phyloP scores from a whole-genome alignment of 2,113 vertebrate genomes.

The Misgurnus mizolepis region DNA sequence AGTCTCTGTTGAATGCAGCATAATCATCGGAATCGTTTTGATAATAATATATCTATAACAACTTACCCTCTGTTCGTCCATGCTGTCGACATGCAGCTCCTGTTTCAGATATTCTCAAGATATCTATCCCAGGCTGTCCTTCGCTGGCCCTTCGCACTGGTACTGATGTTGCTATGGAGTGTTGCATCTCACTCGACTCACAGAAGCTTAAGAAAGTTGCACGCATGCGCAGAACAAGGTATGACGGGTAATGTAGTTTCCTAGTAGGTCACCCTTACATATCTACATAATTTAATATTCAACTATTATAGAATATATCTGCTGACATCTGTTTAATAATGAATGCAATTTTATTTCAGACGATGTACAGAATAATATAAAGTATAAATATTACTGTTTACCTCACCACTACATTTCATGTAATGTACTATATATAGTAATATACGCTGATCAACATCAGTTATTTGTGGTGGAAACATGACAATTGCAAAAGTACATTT shows the following conservation, averaged over 20 bases:
- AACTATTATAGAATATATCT: too few relatives aligned
- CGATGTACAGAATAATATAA: too few relatives aligned
- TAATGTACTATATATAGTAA: too few relatives aligned
- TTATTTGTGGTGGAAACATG: too few relatives aligned
- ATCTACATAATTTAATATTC: too few relatives aligned
- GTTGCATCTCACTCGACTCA: conserved; percentile 72
- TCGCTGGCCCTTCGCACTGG: conserved; percentile 57
- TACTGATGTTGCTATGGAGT: conserved; percentile 74
- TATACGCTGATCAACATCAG: too few relatives aligned
- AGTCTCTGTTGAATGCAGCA: not conserved
- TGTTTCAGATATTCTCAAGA: conserved; percentile 42
- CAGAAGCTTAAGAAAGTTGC: conserved; percentile 57
- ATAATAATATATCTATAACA: conserved; percentile 35
- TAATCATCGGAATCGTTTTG: conserved; percentile 62
- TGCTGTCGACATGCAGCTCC: conserved; percentile 56
- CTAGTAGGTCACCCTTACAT: not conserved
- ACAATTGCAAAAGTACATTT: too few relatives aligned
- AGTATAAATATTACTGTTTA: too few relatives aligned
- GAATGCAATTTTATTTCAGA: not conserved
- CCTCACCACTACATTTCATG: too few relatives aligned
- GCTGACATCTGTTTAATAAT: not conserved
- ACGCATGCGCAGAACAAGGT: conserved; percentile 64
- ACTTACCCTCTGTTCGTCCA: conserved; percentile 80
- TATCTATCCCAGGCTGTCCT: conserved; percentile 23
- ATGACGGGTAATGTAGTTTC: conserved; percentile 68